Evolutionary conservation across 2,113 vertebrate genomes (phyloP), one percentile per base, ranked within the genome.

Genomic region (Ondatra zibethicus): DNA sequence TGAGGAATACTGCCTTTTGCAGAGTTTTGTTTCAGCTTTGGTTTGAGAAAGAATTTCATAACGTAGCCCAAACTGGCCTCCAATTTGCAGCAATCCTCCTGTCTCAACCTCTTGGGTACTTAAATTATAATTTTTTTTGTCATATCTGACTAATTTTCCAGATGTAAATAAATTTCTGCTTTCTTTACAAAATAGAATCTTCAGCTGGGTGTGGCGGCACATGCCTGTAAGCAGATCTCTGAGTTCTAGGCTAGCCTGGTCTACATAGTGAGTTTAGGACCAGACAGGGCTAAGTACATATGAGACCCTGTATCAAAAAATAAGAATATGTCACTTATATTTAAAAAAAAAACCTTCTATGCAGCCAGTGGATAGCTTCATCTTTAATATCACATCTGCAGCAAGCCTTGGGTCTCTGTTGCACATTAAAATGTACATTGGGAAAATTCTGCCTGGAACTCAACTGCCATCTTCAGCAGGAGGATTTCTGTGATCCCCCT

Each of bases 181-280:
- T 66, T 88, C 77, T 78, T 90, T 63, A 29, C 94, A 84, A 91
- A 86, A 89, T 81, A 80, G 47, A 85, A 78, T 31, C 8, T 27
- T 52, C 75, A 47, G 29, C 17, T 58, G 27, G 16, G 4, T 10
- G 3, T 31, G 16, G 5, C 36, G 31, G 5, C 31, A 47, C 42
- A 66, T 47, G 63, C 9, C 42, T 66, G 42, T 29, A 47, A 17
- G 29, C 63, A 86, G 42, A 33, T 47, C 29, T 47, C 39, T 86
- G 42, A 86, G 29, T 45, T 29, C 42, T 31, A 63, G 39, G 8
- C n/a, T 65, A 66, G 11, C 29, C 61, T 66, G 58, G 39, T 47
- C n/a, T 85, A 65, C 39, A 85, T 33, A 42, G 42, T 42, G 9
- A 45, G 61, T 65, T 85, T 66, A 9, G 42, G 29, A 47, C 29